phyloP scores from a whole-genome alignment of 2,113 vertebrate species.

The Rafetus swinhoei region DNA sequence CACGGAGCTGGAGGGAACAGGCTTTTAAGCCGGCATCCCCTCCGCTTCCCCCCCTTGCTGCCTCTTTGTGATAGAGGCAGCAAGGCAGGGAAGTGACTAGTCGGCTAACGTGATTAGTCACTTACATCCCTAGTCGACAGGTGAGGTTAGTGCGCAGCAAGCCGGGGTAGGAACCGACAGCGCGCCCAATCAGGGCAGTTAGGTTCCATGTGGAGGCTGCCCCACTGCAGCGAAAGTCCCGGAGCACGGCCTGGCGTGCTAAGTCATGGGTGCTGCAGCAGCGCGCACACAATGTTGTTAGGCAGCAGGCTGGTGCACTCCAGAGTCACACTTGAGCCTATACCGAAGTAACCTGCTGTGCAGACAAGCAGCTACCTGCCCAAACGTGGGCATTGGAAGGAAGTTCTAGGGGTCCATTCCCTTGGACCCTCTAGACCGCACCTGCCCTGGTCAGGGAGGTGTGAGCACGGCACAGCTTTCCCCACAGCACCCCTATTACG shows the following conservation, averaged over 20 bases:
- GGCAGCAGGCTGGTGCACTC: not conserved
- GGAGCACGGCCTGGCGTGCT: not conserved
- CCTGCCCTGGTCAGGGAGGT: not conserved
- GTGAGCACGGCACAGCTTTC: not conserved
- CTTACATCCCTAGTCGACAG: not conserved
- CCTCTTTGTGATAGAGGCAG: too few relatives aligned
- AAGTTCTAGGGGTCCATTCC: too few relatives aligned
- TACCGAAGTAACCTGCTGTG: not conserved
- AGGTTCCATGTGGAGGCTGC: not conserved
- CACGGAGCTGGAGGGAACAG: too few relatives aligned
- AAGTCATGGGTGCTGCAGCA: not conserved
- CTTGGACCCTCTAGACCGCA: accelerated
- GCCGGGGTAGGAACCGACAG: not conserved
- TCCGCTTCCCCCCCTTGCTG: too few relatives aligned
- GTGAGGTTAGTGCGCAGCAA: not conserved
- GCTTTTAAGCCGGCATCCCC: too few relatives aligned
- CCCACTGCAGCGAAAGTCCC: not conserved
- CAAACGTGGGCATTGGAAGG: too few relatives aligned
- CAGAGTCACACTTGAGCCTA: not conserved
- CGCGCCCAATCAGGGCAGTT: accelerated
- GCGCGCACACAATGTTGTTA: not conserved
- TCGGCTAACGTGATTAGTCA: too few relatives aligned
- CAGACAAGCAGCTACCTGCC: not conserved
- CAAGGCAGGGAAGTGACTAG: too few relatives aligned
- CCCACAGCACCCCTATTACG: accelerated